These are phyloP conservation scores for Catocala fraxini DNA, from an alignment of 2,888 invertebrate species.

Conservation along the genomic window DNA sequence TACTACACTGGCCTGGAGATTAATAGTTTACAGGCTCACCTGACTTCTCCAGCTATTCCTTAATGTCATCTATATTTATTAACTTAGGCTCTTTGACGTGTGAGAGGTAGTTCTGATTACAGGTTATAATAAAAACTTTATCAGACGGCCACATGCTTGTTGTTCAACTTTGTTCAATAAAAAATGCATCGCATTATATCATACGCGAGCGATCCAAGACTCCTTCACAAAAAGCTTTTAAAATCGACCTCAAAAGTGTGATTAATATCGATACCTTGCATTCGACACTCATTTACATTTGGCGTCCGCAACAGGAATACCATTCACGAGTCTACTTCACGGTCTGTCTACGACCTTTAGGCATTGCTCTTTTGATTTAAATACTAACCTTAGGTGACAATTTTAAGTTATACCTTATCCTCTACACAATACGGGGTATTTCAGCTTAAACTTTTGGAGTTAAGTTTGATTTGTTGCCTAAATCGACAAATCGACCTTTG, in stretches of 20 bases:
- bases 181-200: too few species aligned
- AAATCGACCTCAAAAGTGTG: background rate
- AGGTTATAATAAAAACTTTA: too few species aligned
- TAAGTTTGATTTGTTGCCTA: slow-evolving; percentile 29
- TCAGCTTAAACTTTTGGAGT: slow-evolving; percentile 12
- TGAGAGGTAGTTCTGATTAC: too few species aligned
- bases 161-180: too few species aligned
- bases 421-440: slow-evolving; percentile 9
- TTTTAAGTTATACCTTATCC: slow-evolving; percentile 9
- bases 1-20: too few species aligned
- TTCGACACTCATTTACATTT: slow-evolving; percentile 20
- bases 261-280: slow-evolving; percentile 30
- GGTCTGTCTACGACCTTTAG: slow-evolving; percentile 38
- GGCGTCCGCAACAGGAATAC: slow-evolving; percentile 17
- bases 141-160: too few species aligned
- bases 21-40: too few species aligned
- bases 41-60: too few species aligned
- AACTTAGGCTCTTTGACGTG: too few species aligned
- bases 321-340: slow-evolving; percentile 35
- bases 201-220: too few species aligned
- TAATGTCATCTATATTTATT: too few species aligned
- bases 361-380: slow-evolving; percentile 16
- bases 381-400: background rate
- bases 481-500: slow-evolving; percentile 38
- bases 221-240: background rate